Evolutionary conservation across 2,888 invertebrate species (phyloP).

Genomic region (Volucella bombylans): DNA sequence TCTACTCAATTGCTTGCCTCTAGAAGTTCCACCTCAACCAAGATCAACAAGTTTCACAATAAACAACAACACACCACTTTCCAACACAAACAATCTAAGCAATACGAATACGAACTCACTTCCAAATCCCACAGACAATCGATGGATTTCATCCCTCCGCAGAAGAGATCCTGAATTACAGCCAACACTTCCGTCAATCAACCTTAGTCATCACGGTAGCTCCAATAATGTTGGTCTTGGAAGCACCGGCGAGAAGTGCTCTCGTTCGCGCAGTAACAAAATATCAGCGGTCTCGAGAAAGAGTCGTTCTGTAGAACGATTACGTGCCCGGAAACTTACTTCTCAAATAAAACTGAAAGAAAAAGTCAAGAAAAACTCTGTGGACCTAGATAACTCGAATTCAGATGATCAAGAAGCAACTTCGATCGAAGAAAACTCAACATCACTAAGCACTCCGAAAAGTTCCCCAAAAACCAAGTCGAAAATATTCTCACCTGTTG

Average conservation of each 20-base stretch:
- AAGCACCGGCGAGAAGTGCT: conserved; percentile 75
- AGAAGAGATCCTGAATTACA: conserved; percentile 87
- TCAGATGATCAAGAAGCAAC: conserved; percentile 83
- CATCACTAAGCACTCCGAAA: conserved; percentile 80
- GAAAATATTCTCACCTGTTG: conserved; percentile 84
- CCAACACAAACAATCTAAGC: conserved; percentile 63
- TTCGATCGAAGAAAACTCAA: conserved; percentile 82
- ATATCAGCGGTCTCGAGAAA: conserved; percentile 80
- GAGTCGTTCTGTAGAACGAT: conserved; percentile 82
- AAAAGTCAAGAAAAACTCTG: conserved; percentile 81
- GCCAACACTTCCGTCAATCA: conserved; percentile 86
- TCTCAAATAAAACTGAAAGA: conserved; percentile 82
- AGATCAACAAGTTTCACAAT: conserved; percentile 78
- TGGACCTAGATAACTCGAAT: conserved; percentile 82
- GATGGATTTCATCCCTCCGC: conserved; percentile 88
- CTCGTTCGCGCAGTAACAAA: conserved; percentile 78
- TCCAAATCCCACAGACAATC: conserved; percentile 84
- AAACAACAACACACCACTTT: conserved; percentile 62
- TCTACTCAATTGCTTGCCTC: conserved; percentile 70
- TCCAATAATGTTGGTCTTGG: conserved; percentile 82
- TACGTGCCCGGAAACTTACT: conserved; percentile 81
- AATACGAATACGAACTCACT: conserved; percentile 75
- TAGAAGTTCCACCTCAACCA: conserved; percentile 83
- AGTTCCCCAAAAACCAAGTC: conserved; percentile 80
- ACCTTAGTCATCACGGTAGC: conserved; percentile 81